Evolutionary conservation across 2,797 vertebrate genomes (phyloP), one percentile per base, ranked within the genome.

Genomic region (Sebastes steindachneri): DNA sequence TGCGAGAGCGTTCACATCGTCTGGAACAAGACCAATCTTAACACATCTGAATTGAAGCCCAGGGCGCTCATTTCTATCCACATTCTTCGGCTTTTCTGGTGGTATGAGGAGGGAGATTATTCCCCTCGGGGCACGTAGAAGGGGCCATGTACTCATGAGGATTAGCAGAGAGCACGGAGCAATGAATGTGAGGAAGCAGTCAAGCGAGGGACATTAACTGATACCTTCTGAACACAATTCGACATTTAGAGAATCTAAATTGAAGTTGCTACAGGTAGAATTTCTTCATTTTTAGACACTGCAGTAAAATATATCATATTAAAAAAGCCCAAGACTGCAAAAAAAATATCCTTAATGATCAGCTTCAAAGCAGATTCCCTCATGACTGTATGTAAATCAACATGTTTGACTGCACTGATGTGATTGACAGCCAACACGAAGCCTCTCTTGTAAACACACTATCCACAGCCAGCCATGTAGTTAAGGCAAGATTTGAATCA

Each of bases 1-100:
- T 80, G 84, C 29, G 68, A 80, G 84, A 81, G 72, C 71, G 70
- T 85, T 86, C 86, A 86, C 78, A 84, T 89, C 86, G 86, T 81
- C 82, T 92, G 89, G 90, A 95, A 91, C 89, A 93, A 91, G 79
- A 89, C 89, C 90, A 92, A 91, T 91, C 88, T 92, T 73, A 58
- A 88, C 83, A 70, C 81, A 79, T 91, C 88, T 86, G 87, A 95
- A 91, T 91, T 88, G 87, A 83, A 83, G 84, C 91, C 91, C 84
- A 5, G 59, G 92, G 93, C 86, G 4, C 60, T 85, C 66, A 45
- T 77, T 89, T 87, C 87, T 75, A 77, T 73, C 77, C 77, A 74
- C 51, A 1, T 80, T 77, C 72, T 74, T 81, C 57, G 79, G 84
- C 69, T 80, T 90, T 87, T 81, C 87, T 84, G 81, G 76, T 68